Evolutionary conservation across 2,888 invertebrate genomes (phyloP), one percentile per base, ranked within the genome.

Genomic region (Acanthosepion pharaonis): DNA sequence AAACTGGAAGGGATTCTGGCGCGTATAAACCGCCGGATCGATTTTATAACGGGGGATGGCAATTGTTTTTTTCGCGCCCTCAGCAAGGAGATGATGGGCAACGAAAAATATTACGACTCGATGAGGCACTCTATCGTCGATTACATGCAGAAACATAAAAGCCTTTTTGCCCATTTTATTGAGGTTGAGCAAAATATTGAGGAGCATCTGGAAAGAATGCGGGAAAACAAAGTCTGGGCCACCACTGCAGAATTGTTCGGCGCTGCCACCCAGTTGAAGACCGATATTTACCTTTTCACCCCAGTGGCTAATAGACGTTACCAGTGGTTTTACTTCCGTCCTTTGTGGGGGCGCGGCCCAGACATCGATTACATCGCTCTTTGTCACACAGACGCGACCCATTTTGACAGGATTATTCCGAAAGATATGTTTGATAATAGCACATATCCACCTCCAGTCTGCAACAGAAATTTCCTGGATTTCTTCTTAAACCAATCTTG

Each of bases 381-480:
- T 4, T 92, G 92, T 49, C 92, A 92, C 51, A 92, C 92, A 25
- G 92, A 92, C 28, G 92, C 49, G 3, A 92, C 92, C 5, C 92
- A 92, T 49, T 92, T 92, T 18, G 92, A 92, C n/a, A 92, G 92
- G 92, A 92, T 92, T 49, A 51, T 92, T 51, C 92, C 92, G 28
- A 51, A 28, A 15, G 92, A 92, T 92, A 49, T 51, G 51, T 92
- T 92, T 51, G 92, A 92, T n/a, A 92, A 92, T 51, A 49, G 49
- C 49, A 23, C 28, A 28, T 92, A 92, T 92, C 51, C 92, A 49
- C 49, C 92, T 15, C 92, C 92, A 25, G 9, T 15, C 48, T 92
- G 49, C 11, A 49, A 51, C n/a, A 51, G 92, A 11, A 51, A 92
- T 28, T 92, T 92, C 28, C 25, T 92, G 92, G 51, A 92, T 51